Percentiles rank a stretch among this genome's conserved stretches.
Conservation (phyloP, 2,797 vertebrate genomes). For the Clarias platycephalus region DNA sequence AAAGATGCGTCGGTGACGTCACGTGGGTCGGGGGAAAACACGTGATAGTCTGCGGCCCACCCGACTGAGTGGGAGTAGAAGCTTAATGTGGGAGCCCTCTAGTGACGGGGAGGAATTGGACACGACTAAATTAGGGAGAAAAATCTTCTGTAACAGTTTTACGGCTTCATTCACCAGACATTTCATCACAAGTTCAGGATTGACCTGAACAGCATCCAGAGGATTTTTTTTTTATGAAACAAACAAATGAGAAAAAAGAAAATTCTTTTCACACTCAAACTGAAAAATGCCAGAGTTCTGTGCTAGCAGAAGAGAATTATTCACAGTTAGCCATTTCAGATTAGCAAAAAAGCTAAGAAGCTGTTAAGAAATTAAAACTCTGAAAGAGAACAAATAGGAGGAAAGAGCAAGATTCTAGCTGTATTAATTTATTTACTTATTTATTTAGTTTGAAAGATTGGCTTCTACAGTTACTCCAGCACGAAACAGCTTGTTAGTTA, state of each 20-base stretch:
- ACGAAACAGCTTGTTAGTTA: constrained; percentile 27
- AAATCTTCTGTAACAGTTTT: too few species aligned
- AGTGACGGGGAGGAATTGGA: too few species aligned
- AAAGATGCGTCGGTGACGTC: too few species aligned
- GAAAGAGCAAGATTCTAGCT: not conserved
- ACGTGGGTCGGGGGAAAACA: too few species aligned
- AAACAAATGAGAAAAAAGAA: too few species aligned
- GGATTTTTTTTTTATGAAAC: not conserved
- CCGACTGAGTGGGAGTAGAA: too few species aligned
- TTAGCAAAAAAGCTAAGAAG: not conserved
- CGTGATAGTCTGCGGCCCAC: too few species aligned
- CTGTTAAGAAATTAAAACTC: not conserved
- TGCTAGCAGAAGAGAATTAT: not conserved
- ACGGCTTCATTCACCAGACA: too few species aligned
- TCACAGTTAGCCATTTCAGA: not conserved
- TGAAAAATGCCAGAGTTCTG: not conserved
- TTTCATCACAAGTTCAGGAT: too few species aligned
- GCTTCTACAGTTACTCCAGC: not conserved
- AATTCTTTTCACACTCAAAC: not conserved
- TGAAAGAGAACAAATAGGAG: not conserved
- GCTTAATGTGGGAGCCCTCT: too few species aligned
- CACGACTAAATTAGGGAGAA: too few species aligned
- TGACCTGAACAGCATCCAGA: not conserved
- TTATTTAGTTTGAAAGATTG: not conserved
- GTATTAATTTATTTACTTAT: not conserved